Base-by-base conservation (phyloP, 1,140 invertebrate species). In the Apis laboriosa region DNA sequence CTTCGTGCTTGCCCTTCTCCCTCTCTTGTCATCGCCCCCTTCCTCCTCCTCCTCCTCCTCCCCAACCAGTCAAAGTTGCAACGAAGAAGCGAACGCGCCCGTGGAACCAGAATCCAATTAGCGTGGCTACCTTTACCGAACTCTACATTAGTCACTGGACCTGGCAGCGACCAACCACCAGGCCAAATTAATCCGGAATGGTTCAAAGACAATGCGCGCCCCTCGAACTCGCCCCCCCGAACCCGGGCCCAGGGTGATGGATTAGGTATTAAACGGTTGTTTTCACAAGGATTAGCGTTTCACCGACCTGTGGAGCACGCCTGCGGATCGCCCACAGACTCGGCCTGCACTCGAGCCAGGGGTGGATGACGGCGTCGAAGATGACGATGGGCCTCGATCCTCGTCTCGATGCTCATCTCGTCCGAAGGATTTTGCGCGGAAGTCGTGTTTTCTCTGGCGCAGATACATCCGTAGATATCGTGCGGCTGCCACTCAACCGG, bases 241-340 rank as follows among this genome's bases (percentile, higher is more conserved):
- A 49, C 28, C 67, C 56, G 4, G 0, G 53, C 51, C 28, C 64
- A 55, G 70, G 85, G 68, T 90, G 90, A 91, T 91, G 90, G 87
- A 91, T 92, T 90, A 90, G 89, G 86, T 90, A 91, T 92, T 91
- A 90, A 92, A 91, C 77, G 91, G 51, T 92, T 92, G 90, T 92
- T 91, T 92, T 90, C 86, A 90, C 84, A 91, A 92, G 91, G 90
- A 92, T 92, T 89, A 89, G 86, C 34, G 34, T 43, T 7, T 55
- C 83, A 68, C 64, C 63, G 76, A 28, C 73, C 84, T 24, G 75
- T 43, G 34, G 43, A 80, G 13, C 51, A 55, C 24, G 61, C 28
- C 49, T 11, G 55, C 2, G 5, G 34, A 43, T 34, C 24, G 0
- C 34, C 34, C 5, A 34, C 34, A 43, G 34, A 43, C 34, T 43